Conservation (phyloP, 2,888 invertebrate species). For the Papilio gigon region DNA sequence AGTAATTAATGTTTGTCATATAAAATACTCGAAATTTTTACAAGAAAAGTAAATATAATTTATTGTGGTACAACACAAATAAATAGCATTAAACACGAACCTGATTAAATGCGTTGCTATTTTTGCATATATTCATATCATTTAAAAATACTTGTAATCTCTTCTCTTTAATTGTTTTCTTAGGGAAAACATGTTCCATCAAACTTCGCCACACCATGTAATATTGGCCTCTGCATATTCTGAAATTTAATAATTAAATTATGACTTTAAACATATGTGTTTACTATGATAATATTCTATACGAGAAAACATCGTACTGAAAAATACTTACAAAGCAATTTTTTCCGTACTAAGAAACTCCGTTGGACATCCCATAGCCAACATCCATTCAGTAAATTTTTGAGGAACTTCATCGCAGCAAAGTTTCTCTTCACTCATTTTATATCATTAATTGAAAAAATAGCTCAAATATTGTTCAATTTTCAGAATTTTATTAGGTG, state of each 20-base stretch:
- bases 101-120: constrained; percentile 33
- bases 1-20: too few relatives aligned
- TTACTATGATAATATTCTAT: neutral
- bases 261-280: neutral
- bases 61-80: too few relatives aligned
- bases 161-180: constrained; percentile 59
- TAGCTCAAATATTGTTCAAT: neutral
- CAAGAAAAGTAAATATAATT: too few relatives aligned
- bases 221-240: constrained; percentile 73
- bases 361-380: constrained; percentile 72
- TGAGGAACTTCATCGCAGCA: constrained; percentile 69
- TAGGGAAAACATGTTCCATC: constrained; percentile 70
- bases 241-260: constrained; percentile 47
- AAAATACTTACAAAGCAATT: constrained; percentile 62
- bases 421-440: constrained; percentile 55
- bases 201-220: constrained; percentile 76
- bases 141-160: constrained; percentile 69
- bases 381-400: constrained; percentile 71
- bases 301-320: neutral
- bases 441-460: neutral
- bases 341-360: constrained; percentile 70
- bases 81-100: constrained; percentile 23
- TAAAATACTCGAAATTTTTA: too few relatives aligned
- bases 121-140: constrained; percentile 62
- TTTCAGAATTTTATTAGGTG: neutral